Conservation (phyloP, 64 coral and sea anemone genomes). For the Porites australiensis region DNA sequence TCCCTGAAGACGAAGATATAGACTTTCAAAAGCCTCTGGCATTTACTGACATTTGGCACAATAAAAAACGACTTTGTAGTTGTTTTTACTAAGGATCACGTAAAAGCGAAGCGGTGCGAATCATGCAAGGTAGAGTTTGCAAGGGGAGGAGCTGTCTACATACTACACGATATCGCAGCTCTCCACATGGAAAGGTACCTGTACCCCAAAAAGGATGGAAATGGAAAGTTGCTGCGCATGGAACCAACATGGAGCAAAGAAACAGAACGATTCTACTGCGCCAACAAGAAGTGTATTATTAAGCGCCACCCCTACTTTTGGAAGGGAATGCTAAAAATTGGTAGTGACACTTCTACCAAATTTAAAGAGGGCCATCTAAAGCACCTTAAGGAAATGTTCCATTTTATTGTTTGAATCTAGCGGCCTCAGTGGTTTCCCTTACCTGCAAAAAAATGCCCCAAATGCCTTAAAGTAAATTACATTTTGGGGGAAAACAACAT, state of each 20-base stretch:
- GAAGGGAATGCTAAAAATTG: conserved; percentile 48
- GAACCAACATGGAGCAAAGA: conserved; percentile 32
- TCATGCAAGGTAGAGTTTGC: conserved; percentile 80
- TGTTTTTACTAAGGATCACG: conserved; percentile 49
- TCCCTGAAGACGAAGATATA: conserved; percentile 49
- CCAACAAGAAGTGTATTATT: conserved; percentile 1
- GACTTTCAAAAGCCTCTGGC: conserved; percentile 51
- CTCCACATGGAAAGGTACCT: conserved; percentile 28
- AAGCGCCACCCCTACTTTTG: conserved; percentile 52
- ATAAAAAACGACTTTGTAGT: conserved; percentile 66
- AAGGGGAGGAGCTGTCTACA: conserved; percentile 31
- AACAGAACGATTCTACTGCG: conserved; percentile 33
- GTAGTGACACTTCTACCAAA: background rate
- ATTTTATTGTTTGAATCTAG: background rate
- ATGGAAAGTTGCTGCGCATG: conserved; percentile 20
- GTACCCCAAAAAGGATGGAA: background rate
- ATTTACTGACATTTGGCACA: conserved; percentile 73
- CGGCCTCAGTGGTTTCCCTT: too few species aligned
- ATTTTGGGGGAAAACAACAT: too few species aligned
- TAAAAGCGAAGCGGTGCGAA: conserved; percentile 47
- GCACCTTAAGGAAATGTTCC: background rate
- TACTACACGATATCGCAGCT: conserved; percentile 21
- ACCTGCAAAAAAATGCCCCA: too few species aligned
- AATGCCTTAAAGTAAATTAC: too few species aligned
- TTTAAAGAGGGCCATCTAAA: background rate